Conservation (phyloP, 2,888 invertebrate genomes). For the Parnassius smintheus region DNA sequence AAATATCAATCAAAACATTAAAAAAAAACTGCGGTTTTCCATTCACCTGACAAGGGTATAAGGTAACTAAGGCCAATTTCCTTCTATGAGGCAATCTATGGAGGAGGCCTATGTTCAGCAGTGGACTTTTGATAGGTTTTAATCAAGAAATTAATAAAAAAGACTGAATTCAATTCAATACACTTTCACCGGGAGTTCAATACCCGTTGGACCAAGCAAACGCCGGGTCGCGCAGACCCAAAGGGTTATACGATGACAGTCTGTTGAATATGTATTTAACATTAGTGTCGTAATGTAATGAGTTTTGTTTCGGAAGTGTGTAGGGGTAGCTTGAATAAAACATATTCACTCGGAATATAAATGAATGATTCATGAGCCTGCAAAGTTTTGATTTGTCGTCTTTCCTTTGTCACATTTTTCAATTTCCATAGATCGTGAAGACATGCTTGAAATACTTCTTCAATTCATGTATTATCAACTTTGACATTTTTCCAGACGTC, state of each 20-base stretch:
- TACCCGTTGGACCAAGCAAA: constrained; percentile 38
- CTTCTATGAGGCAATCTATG: too few species aligned
- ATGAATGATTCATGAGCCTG: constrained; percentile 24
- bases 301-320: constrained; percentile 25
- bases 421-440: constrained; percentile 1
- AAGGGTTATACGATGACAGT: constrained; percentile 17
- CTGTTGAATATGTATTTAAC: constrained; percentile 25
- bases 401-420: constrained; percentile 8
- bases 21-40: too few species aligned
- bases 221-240: constrained; percentile 27
- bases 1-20: too few species aligned
- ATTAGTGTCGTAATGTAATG: constrained; percentile 28
- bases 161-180: constrained; percentile 52
- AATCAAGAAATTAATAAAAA: too few species aligned
- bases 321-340: constrained; percentile 23
- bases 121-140: too few species aligned
- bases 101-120: too few species aligned
- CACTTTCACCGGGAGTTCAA: constrained; percentile 48
- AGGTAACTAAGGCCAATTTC: too few species aligned
- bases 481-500: too few species aligned
- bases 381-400: constrained; percentile 16
- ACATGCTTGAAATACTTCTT: background rate
- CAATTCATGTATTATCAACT: too few species aligned
- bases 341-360: constrained; percentile 8
- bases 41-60: too few species aligned